phyloP scores from a whole-genome alignment of 1,140 invertebrate species.

The Polypedilum pembai region DNA sequence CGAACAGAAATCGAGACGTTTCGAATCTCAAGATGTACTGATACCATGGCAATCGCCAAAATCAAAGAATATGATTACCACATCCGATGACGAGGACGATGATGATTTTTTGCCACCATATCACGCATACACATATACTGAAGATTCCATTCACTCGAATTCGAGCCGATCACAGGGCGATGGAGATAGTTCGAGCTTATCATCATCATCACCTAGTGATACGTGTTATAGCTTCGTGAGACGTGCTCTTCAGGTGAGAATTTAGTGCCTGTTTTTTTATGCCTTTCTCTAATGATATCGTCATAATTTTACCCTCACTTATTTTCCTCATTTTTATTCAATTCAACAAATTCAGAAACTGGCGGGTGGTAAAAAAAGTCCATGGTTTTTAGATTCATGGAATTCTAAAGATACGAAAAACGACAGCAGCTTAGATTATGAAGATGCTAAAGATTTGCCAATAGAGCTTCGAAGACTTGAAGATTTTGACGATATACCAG shows the following conservation, averaged over 20 bases:
- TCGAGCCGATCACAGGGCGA: conserved; percentile 44
- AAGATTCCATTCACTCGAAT: conserved; percentile 46
- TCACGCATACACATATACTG: conserved; percentile 58
- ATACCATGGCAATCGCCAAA: conserved; percentile 85
- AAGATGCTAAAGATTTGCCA: conserved; percentile 65
- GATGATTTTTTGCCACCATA: conserved; percentile 49
- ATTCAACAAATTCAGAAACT: conserved; percentile 61
- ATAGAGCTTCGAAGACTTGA: conserved; percentile 83
- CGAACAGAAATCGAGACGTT: conserved; percentile 83
- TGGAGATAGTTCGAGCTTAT: conserved; percentile 62
- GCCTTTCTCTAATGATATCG: background rate
- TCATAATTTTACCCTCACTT: background rate
- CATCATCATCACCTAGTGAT: conserved; percentile 84
- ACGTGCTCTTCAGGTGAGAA: conserved; percentile 67
- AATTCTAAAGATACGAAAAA: conserved; percentile 50
- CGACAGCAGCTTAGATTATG: conserved; percentile 51
- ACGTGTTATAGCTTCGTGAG: conserved; percentile 90
- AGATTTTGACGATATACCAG: conserved; percentile 52
- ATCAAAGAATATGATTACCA: conserved; percentile 38
- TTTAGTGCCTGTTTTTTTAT: conserved; percentile 2
- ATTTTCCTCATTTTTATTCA: too few species aligned
- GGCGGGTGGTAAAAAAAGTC: conserved; percentile 61
- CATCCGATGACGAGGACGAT: conserved; percentile 41
- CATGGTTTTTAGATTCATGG: conserved; percentile 76
- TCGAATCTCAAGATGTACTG: conserved; percentile 73